Conservation (phyloP, 2,797 vertebrate species). For the Poecilia velifera region DNA sequence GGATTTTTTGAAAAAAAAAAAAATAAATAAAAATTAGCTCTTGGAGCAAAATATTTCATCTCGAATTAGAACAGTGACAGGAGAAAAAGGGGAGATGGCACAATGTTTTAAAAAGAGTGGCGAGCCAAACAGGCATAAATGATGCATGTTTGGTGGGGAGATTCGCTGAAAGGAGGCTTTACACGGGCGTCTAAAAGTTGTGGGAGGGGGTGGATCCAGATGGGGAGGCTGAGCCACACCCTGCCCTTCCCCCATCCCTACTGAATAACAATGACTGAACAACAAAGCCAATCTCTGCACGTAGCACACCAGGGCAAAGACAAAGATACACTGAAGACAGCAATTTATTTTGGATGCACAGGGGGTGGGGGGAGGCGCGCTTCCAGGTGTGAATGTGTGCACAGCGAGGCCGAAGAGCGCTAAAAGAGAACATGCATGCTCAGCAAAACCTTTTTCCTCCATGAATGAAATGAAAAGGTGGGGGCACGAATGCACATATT, state of each 20-base stretch:
- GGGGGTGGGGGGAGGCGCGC: constrained; percentile 6
- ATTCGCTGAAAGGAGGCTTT: constrained; percentile 13
- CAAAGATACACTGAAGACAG: constrained; percentile 20
- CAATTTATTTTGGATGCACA: constrained; percentile 35
- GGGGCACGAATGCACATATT: constrained; percentile 9
- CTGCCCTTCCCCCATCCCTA: constrained; percentile 1
- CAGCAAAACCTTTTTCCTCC: constrained; percentile 50
- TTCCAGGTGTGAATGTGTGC: constrained; percentile 56
- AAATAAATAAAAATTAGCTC: constrained; percentile 49
- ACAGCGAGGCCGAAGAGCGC: constrained; percentile 6
- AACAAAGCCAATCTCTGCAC: constrained; percentile 42
- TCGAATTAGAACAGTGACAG: constrained; percentile 59
- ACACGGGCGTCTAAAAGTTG: constrained; percentile 4
- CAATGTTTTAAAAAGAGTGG: constrained; percentile 46
- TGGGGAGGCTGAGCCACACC: constrained; percentile 49
- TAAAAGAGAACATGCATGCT: constrained; percentile 45
- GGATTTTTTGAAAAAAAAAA: background rate
- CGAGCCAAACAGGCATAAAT: constrained; percentile 53
- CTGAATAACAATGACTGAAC: background rate
- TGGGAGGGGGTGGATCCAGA: constrained; percentile 58
- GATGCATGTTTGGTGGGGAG: constrained; percentile 22
- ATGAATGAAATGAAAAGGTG: constrained; percentile 38
- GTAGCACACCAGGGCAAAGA: constrained; percentile 12
- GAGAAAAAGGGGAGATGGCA: constrained; percentile 20
- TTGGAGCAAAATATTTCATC: constrained; percentile 65